phyloP scores from a whole-genome alignment of 2,113 vertebrate species.

The Zingel zingel region DNA sequence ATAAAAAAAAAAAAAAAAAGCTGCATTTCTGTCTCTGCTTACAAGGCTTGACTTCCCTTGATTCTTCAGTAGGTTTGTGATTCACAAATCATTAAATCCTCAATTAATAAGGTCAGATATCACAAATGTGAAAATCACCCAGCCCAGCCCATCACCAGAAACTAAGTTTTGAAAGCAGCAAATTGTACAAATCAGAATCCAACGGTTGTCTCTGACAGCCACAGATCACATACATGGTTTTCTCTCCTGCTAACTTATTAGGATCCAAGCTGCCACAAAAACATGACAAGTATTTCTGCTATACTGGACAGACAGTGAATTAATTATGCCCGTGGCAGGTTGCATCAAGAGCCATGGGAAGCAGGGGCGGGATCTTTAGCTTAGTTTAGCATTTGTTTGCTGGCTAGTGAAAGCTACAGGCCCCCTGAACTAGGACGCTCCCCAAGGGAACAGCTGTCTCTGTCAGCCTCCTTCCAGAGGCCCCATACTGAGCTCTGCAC shows the following conservation, averaged over 20 bases:
- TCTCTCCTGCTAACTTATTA: constrained; percentile 16
- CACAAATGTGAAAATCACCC: not conserved
- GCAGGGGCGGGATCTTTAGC: constrained; percentile 38
- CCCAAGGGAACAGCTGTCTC: constrained; percentile 71
- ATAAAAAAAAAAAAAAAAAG: no score
- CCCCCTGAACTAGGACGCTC: constrained; percentile 45
- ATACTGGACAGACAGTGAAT: constrained; percentile 52
- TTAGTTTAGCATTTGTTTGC: constrained; percentile 48
- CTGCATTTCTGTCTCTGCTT: not conserved
- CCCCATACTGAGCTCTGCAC: constrained; percentile 63
- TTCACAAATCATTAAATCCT: not conserved
- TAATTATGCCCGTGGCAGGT: constrained; percentile 53
- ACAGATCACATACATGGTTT: not conserved
- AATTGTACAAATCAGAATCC: not conserved
- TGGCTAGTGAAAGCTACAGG: constrained; percentile 22
- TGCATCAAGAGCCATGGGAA: constrained; percentile 21
- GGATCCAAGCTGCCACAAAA: constrained; percentile 82
- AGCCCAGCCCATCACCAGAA: not conserved
- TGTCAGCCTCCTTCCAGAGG: constrained; percentile 70
- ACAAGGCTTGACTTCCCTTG: not conserved
- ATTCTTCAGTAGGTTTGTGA: not conserved
- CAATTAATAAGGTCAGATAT: not conserved
- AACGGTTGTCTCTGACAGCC: not conserved
- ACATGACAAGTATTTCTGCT: constrained; percentile 75
- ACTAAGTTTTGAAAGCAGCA: not conserved